Evolutionary conservation across 2,797 vertebrate species (phyloP), one percentile per base, ranked within the genome.

Genomic region (Melanotaenia trifasciata): DNA sequence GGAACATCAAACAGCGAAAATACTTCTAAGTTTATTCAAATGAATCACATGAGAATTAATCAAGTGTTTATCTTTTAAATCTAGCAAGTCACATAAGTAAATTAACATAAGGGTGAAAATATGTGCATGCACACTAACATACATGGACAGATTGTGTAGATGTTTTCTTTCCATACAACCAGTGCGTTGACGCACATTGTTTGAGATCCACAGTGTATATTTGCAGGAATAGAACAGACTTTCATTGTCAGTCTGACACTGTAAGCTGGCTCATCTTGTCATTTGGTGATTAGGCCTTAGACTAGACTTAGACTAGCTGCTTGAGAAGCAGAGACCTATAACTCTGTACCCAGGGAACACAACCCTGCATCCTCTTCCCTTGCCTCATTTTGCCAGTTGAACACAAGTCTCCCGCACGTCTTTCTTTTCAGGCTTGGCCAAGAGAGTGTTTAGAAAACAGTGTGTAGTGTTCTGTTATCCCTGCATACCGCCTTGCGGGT

Each of bases 271-370:
- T 92, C 88, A 91, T 90, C 78, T 50, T 90, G 88, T 90, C 80
- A 87, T 91, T 93, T 84, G 73, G 79, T 90, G 88, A 94, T 93
- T 87, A 91, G 76, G 78, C 77, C 74, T 90, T 90, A 4, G 32
- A 32, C 32, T 28, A 28, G 28, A 3, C 28, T 28, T 28, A 54
- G 79, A 77, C 76, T 58, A 61, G 47, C 66, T 83, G 80, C 81
- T 76, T 74, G 4, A 69, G 69, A 81, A 83, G 64, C 67, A 66
- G 61, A 64, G 68, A 72, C 66, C 81, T 76, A 28, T 20, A 74
- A 36, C 26, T 58, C 20, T 68, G 47, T 50, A 87, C 69, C 76
- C 58, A 65, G 79, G 62, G 68, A 84, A 74, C 58, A 78, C n/a
- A 61, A 75, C 36, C 64, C 68, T 61, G 28, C 51, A 36, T 20